phyloP scores from a whole-genome alignment of 2,888 invertebrate species.

The Orthosia incerta region DNA sequence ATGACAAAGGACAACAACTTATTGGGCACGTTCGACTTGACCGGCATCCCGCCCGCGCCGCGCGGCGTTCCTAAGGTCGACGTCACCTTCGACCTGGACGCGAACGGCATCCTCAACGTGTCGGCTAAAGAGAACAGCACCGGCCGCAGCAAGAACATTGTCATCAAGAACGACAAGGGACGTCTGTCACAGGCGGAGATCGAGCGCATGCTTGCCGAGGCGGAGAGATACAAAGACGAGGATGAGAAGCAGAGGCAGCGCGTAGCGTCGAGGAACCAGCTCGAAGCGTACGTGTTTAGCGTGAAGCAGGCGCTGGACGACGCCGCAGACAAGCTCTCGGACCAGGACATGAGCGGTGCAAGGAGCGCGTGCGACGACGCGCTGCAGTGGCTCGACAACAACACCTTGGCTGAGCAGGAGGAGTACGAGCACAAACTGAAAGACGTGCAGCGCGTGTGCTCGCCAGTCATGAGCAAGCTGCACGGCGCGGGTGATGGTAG shows the following conservation, averaged over 20 bases:
- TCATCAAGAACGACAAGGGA: constrained; percentile 94
- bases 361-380: background rate
- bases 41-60: constrained; percentile 64
- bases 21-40: background rate
- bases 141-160: constrained; percentile 92
- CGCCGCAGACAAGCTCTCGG: constrained; percentile 1
- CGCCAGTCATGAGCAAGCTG: background rate
- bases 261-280: constrained; percentile 91
- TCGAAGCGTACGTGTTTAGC: constrained; percentile 92
- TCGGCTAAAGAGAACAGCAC: constrained; percentile 92
- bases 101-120: constrained; percentile 94
- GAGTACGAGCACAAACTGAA: constrained; percentile 6
- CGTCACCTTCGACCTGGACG: constrained; percentile 85
- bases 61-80: constrained; percentile 91
- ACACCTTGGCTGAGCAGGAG: constrained; percentile 5
- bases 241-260: constrained; percentile 91
- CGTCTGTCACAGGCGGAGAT: constrained; percentile 94
- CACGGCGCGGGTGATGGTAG: background rate
- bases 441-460: background rate
- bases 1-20: constrained; percentile 92
- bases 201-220: constrained; percentile 93
- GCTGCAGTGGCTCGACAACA: background rate
- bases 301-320: constrained; percentile 91
- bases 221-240: constrained; percentile 92
- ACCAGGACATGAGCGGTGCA: background rate